Base-by-base conservation (phyloP, 2,888 invertebrate species). In the Anaspis maculata region DNA sequence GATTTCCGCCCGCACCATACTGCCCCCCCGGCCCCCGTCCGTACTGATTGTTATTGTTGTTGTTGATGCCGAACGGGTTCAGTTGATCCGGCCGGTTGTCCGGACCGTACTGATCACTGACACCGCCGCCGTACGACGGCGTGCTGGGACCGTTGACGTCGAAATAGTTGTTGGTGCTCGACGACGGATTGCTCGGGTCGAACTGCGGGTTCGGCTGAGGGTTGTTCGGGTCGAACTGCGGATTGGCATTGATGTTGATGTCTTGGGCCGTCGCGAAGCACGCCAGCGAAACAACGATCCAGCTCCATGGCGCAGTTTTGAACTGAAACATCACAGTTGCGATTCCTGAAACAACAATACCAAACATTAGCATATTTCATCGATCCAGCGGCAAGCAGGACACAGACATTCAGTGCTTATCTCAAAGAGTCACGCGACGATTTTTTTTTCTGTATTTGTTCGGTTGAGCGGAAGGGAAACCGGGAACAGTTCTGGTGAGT, bases 261-360 rank as follows among this genome's bases (percentile, higher is more conserved):
- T 55, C 56, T 50, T 52, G 56, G 10, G 54, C 52, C 13, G 31
- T 42, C 41, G 39, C 44, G 30, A 39, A 49, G 43, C 36, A 49
- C 33, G 39, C n/a, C n/a, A n/a, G n/a, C n/a, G n/a, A n/a, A n/a
- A 52, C 39, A 31, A 52, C 39, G 32, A 52, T 15, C 31, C 32
- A 37, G 33, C 37, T 26, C 46, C 49, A 49, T 37, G 34, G n/a
- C n/a, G n/a, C 27, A 13, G 30, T 32, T 42, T 46, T 34, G 36
- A 44, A 35, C 43, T 41, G 46, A n/a, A n/a, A n/a, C 54, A 52
- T 54, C 42, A 44, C 51, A 37, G 35, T 40, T 25, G 15, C n/a
- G n/a, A n/a, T n/a, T n/a, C n/a, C n/a, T n/a, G n/a, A n/a, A n/a
- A n/a, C n/a, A n/a, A n/a, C n/a, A n/a, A n/a, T n/a, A n/a, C n/a